Base-by-base conservation (phyloP, 2,113 vertebrate species). In the Nycticorax nycticorax region DNA sequence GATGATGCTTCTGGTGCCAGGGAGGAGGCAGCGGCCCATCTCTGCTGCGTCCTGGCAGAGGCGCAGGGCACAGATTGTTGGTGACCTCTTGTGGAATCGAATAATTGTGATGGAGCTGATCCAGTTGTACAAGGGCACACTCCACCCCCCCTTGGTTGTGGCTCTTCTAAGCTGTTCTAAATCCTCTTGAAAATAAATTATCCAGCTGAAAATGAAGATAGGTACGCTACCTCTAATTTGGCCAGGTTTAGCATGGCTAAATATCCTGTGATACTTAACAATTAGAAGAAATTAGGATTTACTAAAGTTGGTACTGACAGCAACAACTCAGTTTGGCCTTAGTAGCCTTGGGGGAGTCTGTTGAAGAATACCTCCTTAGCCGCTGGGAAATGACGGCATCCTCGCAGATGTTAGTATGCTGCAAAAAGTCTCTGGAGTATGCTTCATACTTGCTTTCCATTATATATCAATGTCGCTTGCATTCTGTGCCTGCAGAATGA, bases 31-130 rank as follows among this genome's bases (percentile, higher is more conserved):
- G 87, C 1, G 41, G 67, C 74, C 0, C 0, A 7, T 3, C 0
- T 28, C 89, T 68, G 81, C 95, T 68, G 41, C 0, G 1, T 84
- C 72, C 83, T 96, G 93, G 93, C 88, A 76, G 74, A 53, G 53
- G 32, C 3, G 0, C 78, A 19, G 93, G 90, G 72, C 82, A 37
- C 75, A 60, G 79, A 71, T 86, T 92, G 85, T 69, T 64, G n/a
- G 83, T 84, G 93, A 91, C 88, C 93, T 92, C 92, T 81, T 37
- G 23, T 91, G 95, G 92, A 91, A 95, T 74, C 21, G 4, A 28
- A 13, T 67, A 81, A 93, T 78, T 88, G 86, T 9, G 2, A 15
- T 93, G 88, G 75, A 94, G 43, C 66, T 3, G 27, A 60, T 92
- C 96, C 75, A 92, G 72, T 43, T 28, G 4, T 32, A 77, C 67